Evolutionary conservation across 2,797 vertebrate genomes (phyloP).

Genomic region (Thamnophis elegans): DNA sequence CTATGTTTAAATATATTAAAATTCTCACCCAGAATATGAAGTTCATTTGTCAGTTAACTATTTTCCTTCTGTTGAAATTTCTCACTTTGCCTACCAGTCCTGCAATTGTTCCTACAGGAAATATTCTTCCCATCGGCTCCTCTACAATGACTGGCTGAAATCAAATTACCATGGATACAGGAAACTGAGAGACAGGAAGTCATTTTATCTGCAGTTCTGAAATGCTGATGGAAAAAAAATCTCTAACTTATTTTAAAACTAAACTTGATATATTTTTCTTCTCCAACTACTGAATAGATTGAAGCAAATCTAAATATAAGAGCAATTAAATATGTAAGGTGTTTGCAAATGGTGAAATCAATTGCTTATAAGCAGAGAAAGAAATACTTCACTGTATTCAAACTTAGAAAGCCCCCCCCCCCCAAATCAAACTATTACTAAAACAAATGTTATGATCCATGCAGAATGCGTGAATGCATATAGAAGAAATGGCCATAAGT

Average conservation of each 20-base stretch:
- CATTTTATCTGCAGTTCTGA: conserved; percentile 75
- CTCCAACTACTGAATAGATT: not conserved
- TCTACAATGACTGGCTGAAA: conserved; percentile 64
- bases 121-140: conserved; percentile 65
- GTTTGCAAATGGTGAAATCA: not conserved
- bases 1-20: conserved; percentile 46
- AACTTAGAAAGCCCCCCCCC: accelerated
- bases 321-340: not conserved
- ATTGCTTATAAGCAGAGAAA: not conserved
- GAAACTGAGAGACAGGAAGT: conserved; percentile 78
- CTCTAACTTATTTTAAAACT: conserved; percentile 57
- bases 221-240: conserved; percentile 69
- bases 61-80: conserved; percentile 8
- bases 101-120: conserved; percentile 72
- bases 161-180: conserved; percentile 81
- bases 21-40: conserved; percentile 71
- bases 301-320: not conserved
- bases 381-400: not conserved
- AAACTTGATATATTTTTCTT: conserved; percentile 48
- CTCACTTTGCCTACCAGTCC: conserved; percentile 43
- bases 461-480: not conserved
- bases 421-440: not conserved
- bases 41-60: conserved; percentile 53
- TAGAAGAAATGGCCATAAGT: not conserved
- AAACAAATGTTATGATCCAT: not conserved